phyloP scores from a whole-genome alignment of 2,888 invertebrate species.

The Morinoia aosen region DNA sequence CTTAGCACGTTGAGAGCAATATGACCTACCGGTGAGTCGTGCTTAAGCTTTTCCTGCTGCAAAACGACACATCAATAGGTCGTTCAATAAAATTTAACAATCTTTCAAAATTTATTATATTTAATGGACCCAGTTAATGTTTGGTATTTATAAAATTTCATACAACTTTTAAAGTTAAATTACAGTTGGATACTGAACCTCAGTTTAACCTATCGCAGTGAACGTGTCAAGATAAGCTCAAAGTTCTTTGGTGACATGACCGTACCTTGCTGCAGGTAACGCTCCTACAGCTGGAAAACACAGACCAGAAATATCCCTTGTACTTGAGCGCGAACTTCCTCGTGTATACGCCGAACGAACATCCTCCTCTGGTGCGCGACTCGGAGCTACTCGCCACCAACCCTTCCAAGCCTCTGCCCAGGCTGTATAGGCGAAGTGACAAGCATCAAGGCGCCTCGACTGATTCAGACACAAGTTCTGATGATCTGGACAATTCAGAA shows the following conservation, averaged over 20 bases:
- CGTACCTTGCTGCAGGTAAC: neutral
- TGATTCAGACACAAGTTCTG: neutral
- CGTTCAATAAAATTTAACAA: too few relatives aligned
- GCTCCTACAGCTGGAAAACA: neutral
- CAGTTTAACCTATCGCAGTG: too few relatives aligned
- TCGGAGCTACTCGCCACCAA: neutral
- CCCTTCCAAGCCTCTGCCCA: conserved; percentile 39
- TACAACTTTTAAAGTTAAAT: too few relatives aligned
- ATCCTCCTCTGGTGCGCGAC: conserved; percentile 22
- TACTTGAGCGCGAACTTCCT: conserved; percentile 66
- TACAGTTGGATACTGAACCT: too few relatives aligned
- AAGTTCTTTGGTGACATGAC: neutral
- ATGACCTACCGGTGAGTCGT: too few relatives aligned
- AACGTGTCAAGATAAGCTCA: neutral
- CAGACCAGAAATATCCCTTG: conserved; percentile 64
- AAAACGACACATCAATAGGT: too few relatives aligned
- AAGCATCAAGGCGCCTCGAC: neutral
- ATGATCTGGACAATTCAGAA: neutral
- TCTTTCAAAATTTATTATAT: too few relatives aligned
- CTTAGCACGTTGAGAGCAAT: too few relatives aligned
- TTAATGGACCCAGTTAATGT: too few relatives aligned
- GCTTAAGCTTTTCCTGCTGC: too few relatives aligned
- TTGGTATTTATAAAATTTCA: too few relatives aligned
- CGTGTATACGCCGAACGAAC: conserved; percentile 57
- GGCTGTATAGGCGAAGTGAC: neutral